A percentile compares a stretch with the other conserved stretches of the same genome.
Conservation (phyloP, 2,888 invertebrate species). For the Pherbina coryleti region DNA sequence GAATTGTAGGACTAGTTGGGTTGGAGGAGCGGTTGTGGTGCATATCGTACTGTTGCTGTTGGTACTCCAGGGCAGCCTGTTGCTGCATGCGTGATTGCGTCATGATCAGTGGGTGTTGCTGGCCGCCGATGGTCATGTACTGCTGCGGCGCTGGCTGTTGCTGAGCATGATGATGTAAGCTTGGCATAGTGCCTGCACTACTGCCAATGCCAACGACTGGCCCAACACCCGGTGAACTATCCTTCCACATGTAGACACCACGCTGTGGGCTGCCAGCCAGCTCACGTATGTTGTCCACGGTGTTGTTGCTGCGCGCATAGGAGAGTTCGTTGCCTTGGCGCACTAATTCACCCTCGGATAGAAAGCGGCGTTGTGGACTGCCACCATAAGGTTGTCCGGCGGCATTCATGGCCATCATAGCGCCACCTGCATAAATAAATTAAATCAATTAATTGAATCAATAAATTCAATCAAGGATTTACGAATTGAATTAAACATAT, state of each 20-base stretch:
- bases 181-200: slow-evolving; percentile 66
- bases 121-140: slow-evolving; percentile 48
- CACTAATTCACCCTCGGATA: slow-evolving; percentile 86
- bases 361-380: slow-evolving; percentile 82
- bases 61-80: slow-evolving; percentile 51
- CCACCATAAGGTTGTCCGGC: slow-evolving; percentile 68
- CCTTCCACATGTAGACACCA: slow-evolving; percentile 84
- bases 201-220: slow-evolving; percentile 56
- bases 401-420: slow-evolving; percentile 37
- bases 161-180: slow-evolving; percentile 52
- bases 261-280: slow-evolving; percentile 89
- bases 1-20: slow-evolving; percentile 79
- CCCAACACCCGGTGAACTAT: slow-evolving; percentile 77
- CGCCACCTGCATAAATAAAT: slow-evolving; percentile 39
- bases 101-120: slow-evolving; percentile 64
- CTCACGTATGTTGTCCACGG: slow-evolving; percentile 89
- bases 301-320: slow-evolving; percentile 80
- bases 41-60: slow-evolving; percentile 66
- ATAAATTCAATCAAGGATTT: neutral
- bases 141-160: slow-evolving; percentile 52
- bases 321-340: slow-evolving; percentile 76
- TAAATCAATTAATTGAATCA: no score
- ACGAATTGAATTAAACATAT: neutral
- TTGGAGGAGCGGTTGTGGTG: slow-evolving; percentile 76
- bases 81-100: slow-evolving; percentile 62